Conservation (phyloP, 2,113 vertebrate genomes). For the Tamias sibiricus region DNA sequence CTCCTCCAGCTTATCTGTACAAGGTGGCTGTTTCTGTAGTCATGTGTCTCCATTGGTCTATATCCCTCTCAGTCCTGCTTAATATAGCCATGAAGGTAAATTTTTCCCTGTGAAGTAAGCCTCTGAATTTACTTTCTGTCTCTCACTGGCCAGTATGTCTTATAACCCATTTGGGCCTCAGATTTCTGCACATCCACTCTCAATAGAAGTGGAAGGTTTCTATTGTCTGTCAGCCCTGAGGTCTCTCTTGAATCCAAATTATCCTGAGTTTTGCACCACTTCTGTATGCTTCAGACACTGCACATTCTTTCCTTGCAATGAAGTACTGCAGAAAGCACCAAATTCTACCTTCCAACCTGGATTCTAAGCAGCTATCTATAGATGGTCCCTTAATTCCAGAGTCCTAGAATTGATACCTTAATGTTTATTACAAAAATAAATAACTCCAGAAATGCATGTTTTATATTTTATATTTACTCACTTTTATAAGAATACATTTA, state of each 20-base stretch:
- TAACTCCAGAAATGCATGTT: conserved; percentile 41
- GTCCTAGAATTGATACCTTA: neutral
- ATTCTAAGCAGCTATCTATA: neutral
- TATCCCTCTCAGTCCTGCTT: neutral
- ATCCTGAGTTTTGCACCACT: neutral
- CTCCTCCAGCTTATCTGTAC: neutral
- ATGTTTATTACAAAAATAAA: conserved; percentile 50
- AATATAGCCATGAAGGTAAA: neutral
- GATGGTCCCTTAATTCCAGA: neutral
- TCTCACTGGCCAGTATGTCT: neutral
- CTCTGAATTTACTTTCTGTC: neutral
- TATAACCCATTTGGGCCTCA: neutral
- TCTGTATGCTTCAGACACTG: neutral
- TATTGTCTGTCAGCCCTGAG: neutral
- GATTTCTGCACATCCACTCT: neutral
- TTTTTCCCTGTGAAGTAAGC: neutral
- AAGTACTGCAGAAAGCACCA: rapidly evolving
- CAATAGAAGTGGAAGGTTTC: neutral
- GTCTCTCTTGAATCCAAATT: neutral
- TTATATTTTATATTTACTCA: conserved; percentile 47
- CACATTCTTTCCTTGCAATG: neutral
- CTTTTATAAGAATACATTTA: conserved; percentile 71
- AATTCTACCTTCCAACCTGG: neutral
- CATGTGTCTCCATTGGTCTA: neutral
- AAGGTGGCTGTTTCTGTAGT: neutral